Evolutionary conservation across 2,888 invertebrate species (phyloP).

Genomic region (Dolichopus griseipennis): DNA sequence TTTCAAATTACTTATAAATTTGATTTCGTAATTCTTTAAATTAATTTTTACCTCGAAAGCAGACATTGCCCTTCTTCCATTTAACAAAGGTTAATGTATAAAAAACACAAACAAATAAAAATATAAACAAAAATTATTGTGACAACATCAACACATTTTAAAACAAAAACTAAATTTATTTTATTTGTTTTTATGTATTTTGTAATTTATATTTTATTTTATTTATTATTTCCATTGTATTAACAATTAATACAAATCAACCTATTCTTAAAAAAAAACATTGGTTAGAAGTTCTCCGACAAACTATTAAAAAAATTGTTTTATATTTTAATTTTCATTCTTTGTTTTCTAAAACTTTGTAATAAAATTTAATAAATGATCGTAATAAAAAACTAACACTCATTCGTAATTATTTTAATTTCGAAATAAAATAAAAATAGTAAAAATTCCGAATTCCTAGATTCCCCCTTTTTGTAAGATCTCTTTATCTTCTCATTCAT

Average conservation of each 20-base stretch:
- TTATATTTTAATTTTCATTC: too few species aligned
- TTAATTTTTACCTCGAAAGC: too few species aligned
- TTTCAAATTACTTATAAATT: too few species aligned
- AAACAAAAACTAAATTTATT: too few species aligned
- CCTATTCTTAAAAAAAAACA: background rate
- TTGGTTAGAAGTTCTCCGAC: constrained; percentile 3
- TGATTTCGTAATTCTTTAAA: too few species aligned
- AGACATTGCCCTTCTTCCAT: too few species aligned
- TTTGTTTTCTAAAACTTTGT: background rate
- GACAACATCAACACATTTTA: background rate
- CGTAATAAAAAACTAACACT: constrained; percentile 1
- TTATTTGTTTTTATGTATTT: too few species aligned
- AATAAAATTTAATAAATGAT: constrained; percentile 1
- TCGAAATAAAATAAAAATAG: background rate
- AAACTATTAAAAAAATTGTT: background rate
- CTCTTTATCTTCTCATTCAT: too few species aligned
- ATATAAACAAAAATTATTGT: background rate
- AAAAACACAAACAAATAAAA: background rate
- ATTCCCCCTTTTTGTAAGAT: too few species aligned
- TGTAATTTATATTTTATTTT: background rate
- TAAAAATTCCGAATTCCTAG: too few species aligned
- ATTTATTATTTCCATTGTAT: background rate
- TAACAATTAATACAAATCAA: too few species aligned
- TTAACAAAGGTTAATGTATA: too few species aligned
- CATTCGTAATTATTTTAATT: background rate